phyloP scores from a whole-genome alignment of 2,113 vertebrate species.

The Lepidothrix coronata region DNA sequence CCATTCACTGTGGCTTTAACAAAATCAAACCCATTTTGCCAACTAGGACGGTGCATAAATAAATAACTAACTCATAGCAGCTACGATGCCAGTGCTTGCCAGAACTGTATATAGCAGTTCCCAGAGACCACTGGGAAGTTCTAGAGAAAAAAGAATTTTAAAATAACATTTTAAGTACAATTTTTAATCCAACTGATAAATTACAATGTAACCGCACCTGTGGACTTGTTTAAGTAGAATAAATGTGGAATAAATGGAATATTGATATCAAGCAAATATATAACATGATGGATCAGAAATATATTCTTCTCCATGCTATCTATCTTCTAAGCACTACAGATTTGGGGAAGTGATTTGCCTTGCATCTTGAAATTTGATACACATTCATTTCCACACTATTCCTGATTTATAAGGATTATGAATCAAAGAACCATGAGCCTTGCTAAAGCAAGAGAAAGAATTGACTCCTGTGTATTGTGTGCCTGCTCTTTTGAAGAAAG shows the following conservation, averaged over 20 bases:
- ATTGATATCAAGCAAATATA: not conserved
- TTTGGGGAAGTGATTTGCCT: not conserved
- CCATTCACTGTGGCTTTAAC: constrained; percentile 7
- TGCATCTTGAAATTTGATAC: not conserved
- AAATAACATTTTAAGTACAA: not conserved
- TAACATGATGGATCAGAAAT: not conserved
- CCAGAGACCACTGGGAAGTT: not conserved
- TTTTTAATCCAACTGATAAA: not conserved
- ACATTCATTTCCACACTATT: not conserved
- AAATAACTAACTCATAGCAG: constrained; percentile 28
- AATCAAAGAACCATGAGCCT: not conserved
- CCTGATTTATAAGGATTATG: not conserved
- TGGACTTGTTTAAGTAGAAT: not conserved
- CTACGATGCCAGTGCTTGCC: constrained; percentile 16
- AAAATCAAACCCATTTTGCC: constrained; percentile 23
- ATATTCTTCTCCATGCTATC: not conserved
- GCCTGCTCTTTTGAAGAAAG: not conserved
- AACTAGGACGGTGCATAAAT: constrained; percentile 7
- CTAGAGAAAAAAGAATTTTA: constrained; percentile 1
- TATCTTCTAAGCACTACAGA: not conserved
- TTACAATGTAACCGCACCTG: not conserved
- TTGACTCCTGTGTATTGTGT: not conserved
- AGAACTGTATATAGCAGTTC: constrained; percentile 2
- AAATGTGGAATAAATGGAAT: not conserved
- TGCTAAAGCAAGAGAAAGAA: not conserved